These are phyloP conservation scores for Hemithea aestivaria DNA, from an alignment of 2,888 invertebrate genomes.

Conservation along the genomic window DNA sequence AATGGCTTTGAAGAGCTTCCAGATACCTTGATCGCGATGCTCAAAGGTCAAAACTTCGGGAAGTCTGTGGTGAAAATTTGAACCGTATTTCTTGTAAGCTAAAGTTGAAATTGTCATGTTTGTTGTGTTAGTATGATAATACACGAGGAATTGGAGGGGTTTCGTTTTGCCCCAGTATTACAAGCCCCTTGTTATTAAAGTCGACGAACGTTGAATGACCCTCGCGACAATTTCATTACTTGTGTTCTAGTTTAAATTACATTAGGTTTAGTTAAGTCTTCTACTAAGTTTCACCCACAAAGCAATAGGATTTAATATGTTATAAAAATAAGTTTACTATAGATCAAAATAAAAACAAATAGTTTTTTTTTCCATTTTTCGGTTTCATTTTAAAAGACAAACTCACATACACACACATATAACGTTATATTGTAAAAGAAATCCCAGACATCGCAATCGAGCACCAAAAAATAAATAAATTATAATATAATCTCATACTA, in stretches of 20 bases:
- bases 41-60: slow-evolving; percentile 38
- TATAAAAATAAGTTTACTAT: too few relatives aligned
- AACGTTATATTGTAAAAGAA: too few relatives aligned
- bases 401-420: too few relatives aligned
- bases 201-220: slow-evolving; percentile 5
- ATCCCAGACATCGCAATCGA: too few relatives aligned
- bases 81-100: slow-evolving; percentile 21
- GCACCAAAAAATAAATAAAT: too few relatives aligned
- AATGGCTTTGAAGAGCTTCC: slow-evolving; percentile 46
- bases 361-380: too few relatives aligned
- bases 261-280: slow-evolving; percentile 5
- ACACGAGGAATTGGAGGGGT: slow-evolving; percentile 15
- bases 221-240: slow-evolving; percentile 1
- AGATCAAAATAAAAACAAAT: slow-evolving; percentile 9
- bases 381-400: too few relatives aligned
- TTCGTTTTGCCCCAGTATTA: slow-evolving; percentile 17
- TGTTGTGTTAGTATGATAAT: slow-evolving; percentile 8
- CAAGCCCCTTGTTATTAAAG: slow-evolving; percentile 15
- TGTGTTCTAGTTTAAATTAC: slow-evolving; percentile 8
- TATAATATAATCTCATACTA: too few relatives aligned
- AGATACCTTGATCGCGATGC: slow-evolving; percentile 33
- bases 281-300: too few relatives aligned
- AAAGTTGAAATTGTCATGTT: slow-evolving; percentile 15
- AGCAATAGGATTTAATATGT: too few relatives aligned
- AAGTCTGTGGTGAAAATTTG: slow-evolving; percentile 43